Base-by-base conservation (phyloP, 2,888 invertebrate genomes). In the Augochlorella aurata region DNA sequence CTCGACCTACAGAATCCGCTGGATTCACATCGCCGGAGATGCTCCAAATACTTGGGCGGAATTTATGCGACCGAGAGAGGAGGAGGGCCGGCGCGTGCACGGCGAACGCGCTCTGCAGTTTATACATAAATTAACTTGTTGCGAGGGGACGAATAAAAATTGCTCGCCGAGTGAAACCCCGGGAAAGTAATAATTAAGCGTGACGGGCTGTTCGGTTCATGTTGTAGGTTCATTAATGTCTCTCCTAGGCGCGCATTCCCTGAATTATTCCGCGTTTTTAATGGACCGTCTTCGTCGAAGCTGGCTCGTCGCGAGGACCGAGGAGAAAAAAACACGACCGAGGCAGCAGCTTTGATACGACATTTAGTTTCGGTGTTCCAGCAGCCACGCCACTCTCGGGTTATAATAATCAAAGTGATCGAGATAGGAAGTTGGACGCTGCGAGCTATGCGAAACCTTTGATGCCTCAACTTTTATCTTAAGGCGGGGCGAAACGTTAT, bases 1-100 rank as follows among this genome's bases (percentile, higher is more conserved):
- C 88, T 84, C 85, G 80, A 84, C 83, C 83, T 87, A 77, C 85
- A 82, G 85, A 84, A 88, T 88, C 88, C 83, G 79, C 83, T 78
- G 85, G 85, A 87, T 88, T 88, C 88, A 83, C 85, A 85, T 85
- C 88, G 82, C 54, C 81, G 73, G 81, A 77, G 83, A 84, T 80
- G 88, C 78, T 83, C 82, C 84, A 69, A 84, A 88, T 84, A 86
- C 79, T 86, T 85, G n/a, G 74, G 16, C 63, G 63, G 73, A 75
- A 85, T 84, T 88, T 87, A 75, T 83, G 74, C 79, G 79, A 71
- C 63, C 68, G 63, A n/a, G 54, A 10, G 21, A n/a, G 21, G 54
- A 58, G 21, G 54, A 21, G 14, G 14, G 24, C 24, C 52, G 54
- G 61, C 74, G 68, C 52, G 67, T 76, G 45, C 12, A 74, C 65